These are phyloP conservation scores for Phenganax stokvisi DNA, from an alignment of 92 coral and sea anemone genomes.

Conservation along the genomic window DNA sequence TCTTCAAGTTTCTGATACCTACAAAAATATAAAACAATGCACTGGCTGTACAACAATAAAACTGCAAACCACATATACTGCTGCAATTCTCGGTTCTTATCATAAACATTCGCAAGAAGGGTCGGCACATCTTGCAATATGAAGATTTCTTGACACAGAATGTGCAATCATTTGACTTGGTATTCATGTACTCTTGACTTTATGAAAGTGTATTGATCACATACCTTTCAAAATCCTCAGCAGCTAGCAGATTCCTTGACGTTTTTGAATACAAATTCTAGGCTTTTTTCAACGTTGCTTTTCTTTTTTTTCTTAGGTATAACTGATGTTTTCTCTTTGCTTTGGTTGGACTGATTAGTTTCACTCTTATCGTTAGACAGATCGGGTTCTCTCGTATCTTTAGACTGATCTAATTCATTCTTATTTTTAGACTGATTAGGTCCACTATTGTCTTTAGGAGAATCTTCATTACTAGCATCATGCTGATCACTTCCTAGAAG, in stretches of 20 bases:
- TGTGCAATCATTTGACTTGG: not conserved
- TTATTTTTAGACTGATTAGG: not conserved
- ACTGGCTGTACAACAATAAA: too few relatives aligned
- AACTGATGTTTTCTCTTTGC: not conserved
- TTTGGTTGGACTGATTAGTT: not conserved
- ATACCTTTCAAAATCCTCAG: slow-evolving; percentile 33
- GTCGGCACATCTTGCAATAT: too few relatives aligned
- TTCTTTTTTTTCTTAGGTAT: slow-evolving; percentile 37
- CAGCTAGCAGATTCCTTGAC: slow-evolving; percentile 18
- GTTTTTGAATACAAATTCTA: slow-evolving; percentile 35
- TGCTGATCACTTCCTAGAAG: too few relatives aligned
- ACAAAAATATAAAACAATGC: not conserved
- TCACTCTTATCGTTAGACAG: not conserved
- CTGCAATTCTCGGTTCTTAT: too few relatives aligned
- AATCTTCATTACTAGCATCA: too few relatives aligned
- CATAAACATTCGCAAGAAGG: too few relatives aligned
- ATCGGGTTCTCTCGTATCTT: slow-evolving; percentile 1
- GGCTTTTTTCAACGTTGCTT: slow-evolving; percentile 33
- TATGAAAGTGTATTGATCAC: not conserved
- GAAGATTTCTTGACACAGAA: not conserved
- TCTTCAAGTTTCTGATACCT: too few relatives aligned
- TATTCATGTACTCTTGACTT: too few relatives aligned
- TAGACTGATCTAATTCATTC: not conserved
- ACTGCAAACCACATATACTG: too few relatives aligned
- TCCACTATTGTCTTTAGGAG: too few relatives aligned